Evolutionary conservation across 2,888 invertebrate genomes (phyloP), one percentile per base, ranked within the genome.

Genomic region (Bedellia somnulentella): DNA sequence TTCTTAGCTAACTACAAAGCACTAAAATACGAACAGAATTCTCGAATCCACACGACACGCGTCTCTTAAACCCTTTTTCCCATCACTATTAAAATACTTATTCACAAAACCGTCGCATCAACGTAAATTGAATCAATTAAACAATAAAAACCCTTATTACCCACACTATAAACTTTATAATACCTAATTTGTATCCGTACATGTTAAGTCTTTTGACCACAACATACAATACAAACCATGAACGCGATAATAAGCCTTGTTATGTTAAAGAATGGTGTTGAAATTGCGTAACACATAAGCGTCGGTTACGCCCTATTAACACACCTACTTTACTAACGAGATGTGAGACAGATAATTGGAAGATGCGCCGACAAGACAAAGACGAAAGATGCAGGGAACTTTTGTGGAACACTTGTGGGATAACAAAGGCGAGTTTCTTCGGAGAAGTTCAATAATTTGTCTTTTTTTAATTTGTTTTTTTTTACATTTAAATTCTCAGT

Each of bases 371-470:
- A 67, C 39, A 47, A 42, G 60, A 68, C 53, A 41, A 52, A 54
- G 56, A 48, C 45, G 50, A 47, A 57, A 55, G 57, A 67, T 57
- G 60, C 63, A 67, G 66, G 68, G 58, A 66, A 56, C 68, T 66
- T 68, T 73, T 61, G 67, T 71, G 73, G 73, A 75, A 71, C 75
- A 73, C 75, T 73, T 68, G 70, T 67, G 67, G 66, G 66, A 71
- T 75, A 73, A 75, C 75, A 75, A 73, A 73, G 67, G 62, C 62
- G 58, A 52, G 56, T 59, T 73, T 75, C 75, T 64, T 70, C 66
- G 75, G 73, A 75, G 62, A 71, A 64, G 67, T 70, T 58, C 68
- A 68, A 75, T 75, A 75, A 75, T 73, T 75, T 75, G 73, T 73
- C 73, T 71, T 75, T 75, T 22, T 64, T 57, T 58, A 54, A 53